These are phyloP conservation scores for Dendrolimus punctatus DNA, from an alignment of 1,140 invertebrate species.

Conservation along the genomic window DNA sequence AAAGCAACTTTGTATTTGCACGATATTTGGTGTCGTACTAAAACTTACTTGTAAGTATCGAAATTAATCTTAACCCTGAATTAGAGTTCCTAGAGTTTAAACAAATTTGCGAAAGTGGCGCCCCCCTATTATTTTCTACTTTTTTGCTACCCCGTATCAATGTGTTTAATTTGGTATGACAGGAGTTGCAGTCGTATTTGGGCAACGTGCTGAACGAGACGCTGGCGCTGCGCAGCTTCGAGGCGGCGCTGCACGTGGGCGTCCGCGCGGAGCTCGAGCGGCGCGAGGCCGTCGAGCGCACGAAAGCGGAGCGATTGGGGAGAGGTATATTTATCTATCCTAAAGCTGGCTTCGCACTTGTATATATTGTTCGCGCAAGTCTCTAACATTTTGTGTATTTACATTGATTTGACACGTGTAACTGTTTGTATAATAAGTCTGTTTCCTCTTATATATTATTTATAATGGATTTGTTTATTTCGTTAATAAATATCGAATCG, in stretches of 20 bases:
- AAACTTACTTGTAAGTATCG: too few species aligned
- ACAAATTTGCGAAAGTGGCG: too few species aligned
- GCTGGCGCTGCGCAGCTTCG: conserved; percentile 67
- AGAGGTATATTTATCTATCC: conserved; percentile 30
- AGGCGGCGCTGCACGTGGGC: conserved; percentile 64
- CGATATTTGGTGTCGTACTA: too few species aligned
- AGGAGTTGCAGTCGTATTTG: conserved; percentile 69
- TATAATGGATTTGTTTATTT: background rate
- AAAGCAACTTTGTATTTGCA: too few species aligned
- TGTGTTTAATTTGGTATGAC: conserved; percentile 1
- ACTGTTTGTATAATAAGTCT: too few species aligned
- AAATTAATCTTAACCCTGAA: too few species aligned
- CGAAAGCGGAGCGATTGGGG: conserved; percentile 49
- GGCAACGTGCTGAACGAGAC: conserved; percentile 73
- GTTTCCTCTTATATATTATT: conserved; percentile 25
- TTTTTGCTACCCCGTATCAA: background rate
- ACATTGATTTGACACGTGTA: too few species aligned
- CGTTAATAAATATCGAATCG: background rate
- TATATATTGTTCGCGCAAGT: too few species aligned
- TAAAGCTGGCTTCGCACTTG: too few species aligned
- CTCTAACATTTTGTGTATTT: too few species aligned
- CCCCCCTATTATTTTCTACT: too few species aligned
- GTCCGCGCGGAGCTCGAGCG: conserved; percentile 68
- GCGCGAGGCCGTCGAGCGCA: conserved; percentile 51
- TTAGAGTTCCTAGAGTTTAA: too few species aligned